Evolutionary conservation across 2,113 vertebrate species (phyloP).

Genomic region (Pogona vitticeps): DNA sequence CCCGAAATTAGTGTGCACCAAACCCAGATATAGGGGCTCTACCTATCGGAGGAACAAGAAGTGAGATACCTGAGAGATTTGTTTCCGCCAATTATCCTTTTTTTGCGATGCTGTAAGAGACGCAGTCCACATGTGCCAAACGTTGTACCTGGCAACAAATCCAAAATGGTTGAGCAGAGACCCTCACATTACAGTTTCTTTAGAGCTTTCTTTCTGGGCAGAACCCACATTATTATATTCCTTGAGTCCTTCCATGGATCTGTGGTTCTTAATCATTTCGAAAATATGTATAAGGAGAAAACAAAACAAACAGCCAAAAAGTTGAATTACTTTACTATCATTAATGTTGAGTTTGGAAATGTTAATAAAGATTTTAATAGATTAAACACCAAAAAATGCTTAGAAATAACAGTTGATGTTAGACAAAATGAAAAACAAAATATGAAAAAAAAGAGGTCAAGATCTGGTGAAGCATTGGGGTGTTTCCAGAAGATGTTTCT

Average conservation of each 20-base stretch:
- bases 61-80: constrained; percentile 82
- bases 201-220: background rate
- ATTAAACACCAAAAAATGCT: too few species aligned
- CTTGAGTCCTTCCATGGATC: background rate
- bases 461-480: too few species aligned
- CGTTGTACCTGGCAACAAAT: constrained; percentile 57
- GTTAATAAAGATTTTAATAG: too few species aligned
- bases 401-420: too few species aligned
- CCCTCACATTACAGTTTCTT: background rate
- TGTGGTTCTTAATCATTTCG: background rate
- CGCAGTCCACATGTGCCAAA: constrained; percentile 67
- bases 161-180: constrained; percentile 16
- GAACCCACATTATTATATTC: background rate
- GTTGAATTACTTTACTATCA: too few species aligned
- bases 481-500: too few species aligned
- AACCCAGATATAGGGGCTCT: background rate
- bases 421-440: too few species aligned
- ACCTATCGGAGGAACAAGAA: background rate
- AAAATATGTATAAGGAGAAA: background rate
- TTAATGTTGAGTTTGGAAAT: too few species aligned
- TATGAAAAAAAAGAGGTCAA: too few species aligned
- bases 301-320: background rate
- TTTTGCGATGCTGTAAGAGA: constrained; percentile 72
- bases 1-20: background rate
- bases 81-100: constrained; percentile 79